phyloP scores from a whole-genome alignment of 2,888 invertebrate genomes.

The Archaeoteleia sp. region DNA sequence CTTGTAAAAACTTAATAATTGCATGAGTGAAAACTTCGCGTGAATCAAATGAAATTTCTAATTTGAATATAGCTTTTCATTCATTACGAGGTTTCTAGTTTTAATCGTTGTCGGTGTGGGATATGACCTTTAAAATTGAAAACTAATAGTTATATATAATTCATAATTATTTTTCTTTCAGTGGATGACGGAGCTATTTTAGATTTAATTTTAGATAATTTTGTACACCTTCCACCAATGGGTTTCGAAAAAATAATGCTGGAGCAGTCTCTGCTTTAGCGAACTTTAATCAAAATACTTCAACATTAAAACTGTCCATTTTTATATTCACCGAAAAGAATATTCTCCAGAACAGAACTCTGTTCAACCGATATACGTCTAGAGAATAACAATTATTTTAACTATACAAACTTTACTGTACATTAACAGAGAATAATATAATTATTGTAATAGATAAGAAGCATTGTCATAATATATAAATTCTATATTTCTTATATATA shows the following conservation, averaged over 20 bases:
- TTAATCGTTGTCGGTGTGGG: no score
- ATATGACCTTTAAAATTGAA: no score
- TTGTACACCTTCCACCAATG: conserved; percentile 86
- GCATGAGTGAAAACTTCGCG: no score
- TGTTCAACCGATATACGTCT: conserved; percentile 24
- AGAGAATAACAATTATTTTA: conserved; percentile 42
- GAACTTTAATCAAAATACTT: conserved; percentile 43
- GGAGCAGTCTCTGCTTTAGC: conserved; percentile 96
- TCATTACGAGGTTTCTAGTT: no score
- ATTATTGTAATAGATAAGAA: conserved; percentile 47
- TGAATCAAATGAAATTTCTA: no score
- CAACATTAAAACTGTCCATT: conserved; percentile 21
- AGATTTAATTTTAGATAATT: conserved; percentile 94
- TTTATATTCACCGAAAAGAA: conserved; percentile 27
- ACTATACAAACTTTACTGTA: conserved; percentile 51
- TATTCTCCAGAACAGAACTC: conserved; percentile 27
- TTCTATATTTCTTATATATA: no score
- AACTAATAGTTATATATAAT: conserved; percentile 18
- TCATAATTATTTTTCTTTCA: conserved; percentile 75
- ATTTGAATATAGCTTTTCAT: no score
- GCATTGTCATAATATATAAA: conserved; percentile 53
- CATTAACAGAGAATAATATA: conserved; percentile 57
- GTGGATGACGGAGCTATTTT: conserved; percentile 98
- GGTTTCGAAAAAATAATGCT: conserved; percentile 97
- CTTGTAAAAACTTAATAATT: no score